Evolutionary conservation across 2,797 vertebrate genomes (phyloP).

Genomic region (Apodemus agrarius): DNA sequence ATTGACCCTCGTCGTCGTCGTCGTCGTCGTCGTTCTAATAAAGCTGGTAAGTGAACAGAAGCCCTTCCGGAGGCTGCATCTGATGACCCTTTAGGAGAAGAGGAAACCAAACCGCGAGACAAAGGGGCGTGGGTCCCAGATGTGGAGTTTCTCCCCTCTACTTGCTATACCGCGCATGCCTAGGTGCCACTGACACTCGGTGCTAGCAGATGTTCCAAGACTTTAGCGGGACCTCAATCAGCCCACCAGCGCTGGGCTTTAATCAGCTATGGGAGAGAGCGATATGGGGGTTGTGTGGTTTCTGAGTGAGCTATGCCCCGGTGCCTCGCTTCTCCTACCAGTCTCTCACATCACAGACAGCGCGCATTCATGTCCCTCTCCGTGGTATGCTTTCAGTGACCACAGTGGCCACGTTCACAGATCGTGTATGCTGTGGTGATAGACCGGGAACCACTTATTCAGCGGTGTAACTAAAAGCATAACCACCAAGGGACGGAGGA

Average conservation of each 20-base stretch:
- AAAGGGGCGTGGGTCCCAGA: conserved; percentile 32
- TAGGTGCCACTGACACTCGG: conserved; percentile 35
- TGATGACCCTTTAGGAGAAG: conserved; percentile 24
- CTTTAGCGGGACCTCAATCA: conserved; percentile 54
- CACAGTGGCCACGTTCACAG: background rate
- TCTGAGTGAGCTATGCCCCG: background rate
- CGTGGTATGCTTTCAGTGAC: accelerated
- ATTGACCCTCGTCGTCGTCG: too few relatives aligned
- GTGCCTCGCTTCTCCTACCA: background rate
- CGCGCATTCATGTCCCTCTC: background rate
- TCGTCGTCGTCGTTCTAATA: conserved; percentile 54
- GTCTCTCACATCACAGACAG: background rate
- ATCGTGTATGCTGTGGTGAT: background rate
- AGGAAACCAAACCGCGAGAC: conserved; percentile 4
- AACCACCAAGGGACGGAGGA: background rate
- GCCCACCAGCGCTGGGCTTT: background rate
- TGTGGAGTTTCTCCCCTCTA: background rate
- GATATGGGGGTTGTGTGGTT: background rate
- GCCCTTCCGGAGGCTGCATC: background rate
- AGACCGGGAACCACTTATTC: background rate
- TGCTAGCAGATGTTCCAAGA: conserved; percentile 51
- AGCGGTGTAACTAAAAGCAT: background rate
- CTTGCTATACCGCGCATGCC: background rate
- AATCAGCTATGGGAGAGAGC: background rate
- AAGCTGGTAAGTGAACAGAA: conserved; percentile 44